These are phyloP conservation scores for Temnothorax longispinosus DNA, from an alignment of 1,140 invertebrate species.

Conservation along the genomic window DNA sequence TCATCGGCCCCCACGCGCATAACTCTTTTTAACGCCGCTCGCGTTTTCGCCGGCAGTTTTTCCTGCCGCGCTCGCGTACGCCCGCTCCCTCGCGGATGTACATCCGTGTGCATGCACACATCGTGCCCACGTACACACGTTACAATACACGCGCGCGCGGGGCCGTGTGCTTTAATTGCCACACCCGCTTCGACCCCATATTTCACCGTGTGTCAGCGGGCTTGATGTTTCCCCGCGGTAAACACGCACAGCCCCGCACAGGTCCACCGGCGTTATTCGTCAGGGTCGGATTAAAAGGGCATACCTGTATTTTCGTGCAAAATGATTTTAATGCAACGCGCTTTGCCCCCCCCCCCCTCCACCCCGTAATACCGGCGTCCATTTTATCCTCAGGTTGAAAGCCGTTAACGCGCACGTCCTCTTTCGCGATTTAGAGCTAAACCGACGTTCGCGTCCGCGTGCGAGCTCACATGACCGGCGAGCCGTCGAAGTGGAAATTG, in stretches of 20 bases:
- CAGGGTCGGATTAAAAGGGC: conserved; percentile 53
- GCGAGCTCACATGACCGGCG: neutral
- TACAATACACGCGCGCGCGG: neutral
- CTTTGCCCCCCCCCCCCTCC: neutral
- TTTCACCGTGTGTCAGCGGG: conserved; percentile 74
- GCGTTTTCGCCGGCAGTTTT: conserved; percentile 50
- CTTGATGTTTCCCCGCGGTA: conserved; percentile 74
- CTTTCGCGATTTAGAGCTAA: neutral
- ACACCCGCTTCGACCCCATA: conserved; percentile 74
- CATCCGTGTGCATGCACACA: neutral
- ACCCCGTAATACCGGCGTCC: neutral
- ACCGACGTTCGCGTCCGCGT: neutral
- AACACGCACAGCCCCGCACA: conserved; percentile 66
- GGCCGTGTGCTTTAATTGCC: conserved; percentile 68
- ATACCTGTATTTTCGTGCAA: neutral
- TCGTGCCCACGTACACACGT: too few relatives aligned
- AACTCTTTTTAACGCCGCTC: conserved; percentile 65
- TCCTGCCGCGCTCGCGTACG: conserved; percentile 25
- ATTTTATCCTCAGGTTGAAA: neutral
- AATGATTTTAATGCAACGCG: conserved; percentile 23
- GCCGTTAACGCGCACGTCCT: neutral
- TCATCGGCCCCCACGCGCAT: conserved; percentile 58
- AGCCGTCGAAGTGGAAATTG: conserved; percentile 24
- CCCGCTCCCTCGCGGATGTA: neutral
- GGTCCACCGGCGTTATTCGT: conserved; percentile 48